These are phyloP conservation scores for Halictus rubicundus DNA, from an alignment of 1,140 invertebrate genomes.

Conservation along the genomic window DNA sequence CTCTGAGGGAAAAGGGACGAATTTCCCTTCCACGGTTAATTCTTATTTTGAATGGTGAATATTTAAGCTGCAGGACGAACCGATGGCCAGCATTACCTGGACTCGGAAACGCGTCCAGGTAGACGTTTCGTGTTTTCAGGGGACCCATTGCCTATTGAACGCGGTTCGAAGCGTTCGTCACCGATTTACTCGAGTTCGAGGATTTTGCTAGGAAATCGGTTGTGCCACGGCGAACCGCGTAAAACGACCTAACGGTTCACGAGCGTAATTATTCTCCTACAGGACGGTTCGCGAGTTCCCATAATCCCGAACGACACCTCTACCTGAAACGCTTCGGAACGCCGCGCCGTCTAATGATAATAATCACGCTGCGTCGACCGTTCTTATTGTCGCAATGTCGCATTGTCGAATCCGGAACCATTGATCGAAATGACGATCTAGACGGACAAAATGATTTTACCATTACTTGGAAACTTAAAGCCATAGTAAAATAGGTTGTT, in stretches of 20 bases:
- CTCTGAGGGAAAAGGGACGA: too few relatives aligned
- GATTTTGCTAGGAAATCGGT: background rate
- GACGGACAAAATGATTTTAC: too few relatives aligned
- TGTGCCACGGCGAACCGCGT: background rate
- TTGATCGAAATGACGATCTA: too few relatives aligned
- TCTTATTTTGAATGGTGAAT: background rate
- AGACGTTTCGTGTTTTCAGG: background rate
- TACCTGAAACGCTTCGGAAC: background rate
- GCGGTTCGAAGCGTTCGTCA: background rate
- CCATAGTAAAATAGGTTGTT: too few relatives aligned
- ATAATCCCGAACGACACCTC: background rate
- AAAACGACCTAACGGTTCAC: constrained; percentile 9
- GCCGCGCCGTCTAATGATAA: too few relatives aligned
- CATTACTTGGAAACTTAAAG: too few relatives aligned
- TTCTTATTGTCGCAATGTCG: too few relatives aligned
- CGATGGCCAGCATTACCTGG: background rate
- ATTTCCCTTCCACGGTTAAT: background rate
- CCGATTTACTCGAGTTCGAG: background rate
- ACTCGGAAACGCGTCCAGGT: background rate
- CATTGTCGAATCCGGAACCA: too few relatives aligned
- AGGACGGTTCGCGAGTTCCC: background rate
- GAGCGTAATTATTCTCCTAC: constrained; percentile 5
- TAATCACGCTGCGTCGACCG: too few relatives aligned
- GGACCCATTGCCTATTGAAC: background rate
- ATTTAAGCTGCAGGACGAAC: constrained; percentile 5